Conservation (phyloP, 2,113 vertebrate genomes). For the Sinosuthora webbiana region DNA sequence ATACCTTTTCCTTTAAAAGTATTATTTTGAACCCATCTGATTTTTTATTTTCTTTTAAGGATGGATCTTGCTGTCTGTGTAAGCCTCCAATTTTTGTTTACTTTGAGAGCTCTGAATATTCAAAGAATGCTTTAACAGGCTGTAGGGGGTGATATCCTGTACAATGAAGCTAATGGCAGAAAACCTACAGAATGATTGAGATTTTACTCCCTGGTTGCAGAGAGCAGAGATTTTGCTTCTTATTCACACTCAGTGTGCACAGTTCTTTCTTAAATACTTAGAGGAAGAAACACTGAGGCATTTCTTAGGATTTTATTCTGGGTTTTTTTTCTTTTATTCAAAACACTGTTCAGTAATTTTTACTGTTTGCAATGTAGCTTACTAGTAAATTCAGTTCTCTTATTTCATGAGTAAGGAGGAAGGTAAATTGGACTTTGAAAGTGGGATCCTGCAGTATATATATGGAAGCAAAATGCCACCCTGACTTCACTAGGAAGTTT, state of each 20-base stretch:
- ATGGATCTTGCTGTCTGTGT: background rate
- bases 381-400: constrained; percentile 33
- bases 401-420: constrained; percentile 29
- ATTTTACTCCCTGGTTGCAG: background rate
- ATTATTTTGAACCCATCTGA: background rate
- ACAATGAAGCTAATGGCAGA: background rate
- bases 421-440: background rate
- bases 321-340: background rate
- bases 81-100: background rate
- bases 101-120: constrained; percentile 14
- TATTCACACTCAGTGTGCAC: background rate
- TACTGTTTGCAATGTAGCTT: constrained; percentile 42
- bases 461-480: background rate
- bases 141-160: background rate
- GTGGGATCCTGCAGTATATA: background rate
- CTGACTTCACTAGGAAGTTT: background rate
- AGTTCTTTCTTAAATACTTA: constrained; percentile 21
- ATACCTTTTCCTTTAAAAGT: constrained; percentile 19
- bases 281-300: background rate
- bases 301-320: background rate
- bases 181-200: background rate
- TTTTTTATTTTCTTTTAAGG: background rate
- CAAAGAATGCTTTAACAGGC: background rate
- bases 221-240: background rate
- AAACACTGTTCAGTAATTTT: constrained; percentile 18